phyloP scores from a whole-genome alignment of 2,797 vertebrate genomes.

The Heliangelus exortis region DNA sequence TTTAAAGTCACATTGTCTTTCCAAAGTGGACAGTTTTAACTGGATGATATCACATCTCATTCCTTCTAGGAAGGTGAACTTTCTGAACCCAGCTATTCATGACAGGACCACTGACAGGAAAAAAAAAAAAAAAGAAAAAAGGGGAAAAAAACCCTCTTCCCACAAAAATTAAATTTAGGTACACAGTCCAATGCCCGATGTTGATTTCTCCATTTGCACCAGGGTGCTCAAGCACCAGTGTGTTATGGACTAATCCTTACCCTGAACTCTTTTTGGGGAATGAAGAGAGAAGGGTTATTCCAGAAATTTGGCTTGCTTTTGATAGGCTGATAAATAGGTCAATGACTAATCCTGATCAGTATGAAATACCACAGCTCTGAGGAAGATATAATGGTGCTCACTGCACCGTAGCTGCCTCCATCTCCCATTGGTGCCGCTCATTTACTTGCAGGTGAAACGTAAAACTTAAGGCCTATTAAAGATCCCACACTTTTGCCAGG shows the following conservation, averaged over 20 bases:
- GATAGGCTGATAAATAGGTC: slow-evolving; percentile 57
- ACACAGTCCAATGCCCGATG: neutral
- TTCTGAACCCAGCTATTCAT: neutral
- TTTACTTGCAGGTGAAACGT: slow-evolving; percentile 69
- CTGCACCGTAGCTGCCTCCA: slow-evolving; percentile 28
- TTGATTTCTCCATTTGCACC: neutral
- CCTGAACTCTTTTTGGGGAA: neutral
- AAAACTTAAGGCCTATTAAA: slow-evolving; percentile 63
- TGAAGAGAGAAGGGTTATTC: neutral
- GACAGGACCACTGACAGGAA: neutral
- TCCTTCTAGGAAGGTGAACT: slow-evolving; percentile 3
- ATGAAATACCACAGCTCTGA: neutral
- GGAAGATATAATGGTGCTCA: slow-evolving; percentile 57
- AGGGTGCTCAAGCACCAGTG: rapidly evolving
- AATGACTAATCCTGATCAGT: slow-evolving; percentile 54
- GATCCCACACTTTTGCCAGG: slow-evolving; percentile 68
- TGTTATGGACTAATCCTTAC: neutral
- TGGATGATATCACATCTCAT: neutral
- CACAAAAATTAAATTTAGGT: neutral
- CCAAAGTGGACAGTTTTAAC: slow-evolving; percentile 24
- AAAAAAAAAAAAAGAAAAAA: neutral
- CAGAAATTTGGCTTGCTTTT: neutral
- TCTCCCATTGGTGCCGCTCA: slow-evolving; percentile 63
- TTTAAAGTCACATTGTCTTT: slow-evolving; percentile 67
- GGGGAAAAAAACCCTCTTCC: rapidly evolving